phyloP scores from a whole-genome alignment of 2,797 vertebrate genomes.

The Hoplostethus mediterraneus region DNA sequence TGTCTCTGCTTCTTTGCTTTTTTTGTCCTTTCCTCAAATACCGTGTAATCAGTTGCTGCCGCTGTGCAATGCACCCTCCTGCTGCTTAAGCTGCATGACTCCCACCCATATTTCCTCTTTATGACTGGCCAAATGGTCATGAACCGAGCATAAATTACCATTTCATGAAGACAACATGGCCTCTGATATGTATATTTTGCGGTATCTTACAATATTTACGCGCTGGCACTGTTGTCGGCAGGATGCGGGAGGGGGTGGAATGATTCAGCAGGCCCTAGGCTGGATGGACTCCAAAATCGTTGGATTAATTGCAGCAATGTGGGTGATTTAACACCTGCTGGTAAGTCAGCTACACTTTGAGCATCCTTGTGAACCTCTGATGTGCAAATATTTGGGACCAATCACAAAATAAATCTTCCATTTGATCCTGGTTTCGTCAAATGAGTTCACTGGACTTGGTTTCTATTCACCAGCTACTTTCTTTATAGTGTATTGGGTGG shows the following conservation, averaged over 20 bases:
- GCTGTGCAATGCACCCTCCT: background rate
- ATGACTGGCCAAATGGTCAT: background rate
- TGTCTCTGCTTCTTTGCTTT: background rate
- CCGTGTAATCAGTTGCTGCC: background rate
- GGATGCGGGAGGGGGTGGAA: slow-evolving; percentile 16
- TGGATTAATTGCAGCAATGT: slow-evolving; percentile 66
- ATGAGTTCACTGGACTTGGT: slow-evolving; percentile 10
- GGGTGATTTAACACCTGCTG: slow-evolving; percentile 67
- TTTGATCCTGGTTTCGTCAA: slow-evolving; percentile 39
- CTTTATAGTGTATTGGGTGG: too few relatives aligned
- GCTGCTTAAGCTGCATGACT: background rate
- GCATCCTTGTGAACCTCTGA: slow-evolving; percentile 13
- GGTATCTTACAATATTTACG: slow-evolving; percentile 40
- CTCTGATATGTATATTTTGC: slow-evolving; percentile 26
- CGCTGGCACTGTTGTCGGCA: slow-evolving; percentile 29
- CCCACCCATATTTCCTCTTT: background rate
- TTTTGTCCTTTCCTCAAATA: slow-evolving; percentile 1
- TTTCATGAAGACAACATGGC: slow-evolving; percentile 11
- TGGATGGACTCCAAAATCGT: slow-evolving; percentile 48
- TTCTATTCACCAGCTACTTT: background rate
- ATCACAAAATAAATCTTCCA: slow-evolving; percentile 21
- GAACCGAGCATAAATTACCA: background rate
- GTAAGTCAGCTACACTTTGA: slow-evolving; percentile 51
- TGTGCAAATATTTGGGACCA: background rate
- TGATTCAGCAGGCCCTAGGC: slow-evolving; percentile 44